Conservation (phyloP, 2,888 invertebrate species). For the Caenorhabditis sp. region DNA sequence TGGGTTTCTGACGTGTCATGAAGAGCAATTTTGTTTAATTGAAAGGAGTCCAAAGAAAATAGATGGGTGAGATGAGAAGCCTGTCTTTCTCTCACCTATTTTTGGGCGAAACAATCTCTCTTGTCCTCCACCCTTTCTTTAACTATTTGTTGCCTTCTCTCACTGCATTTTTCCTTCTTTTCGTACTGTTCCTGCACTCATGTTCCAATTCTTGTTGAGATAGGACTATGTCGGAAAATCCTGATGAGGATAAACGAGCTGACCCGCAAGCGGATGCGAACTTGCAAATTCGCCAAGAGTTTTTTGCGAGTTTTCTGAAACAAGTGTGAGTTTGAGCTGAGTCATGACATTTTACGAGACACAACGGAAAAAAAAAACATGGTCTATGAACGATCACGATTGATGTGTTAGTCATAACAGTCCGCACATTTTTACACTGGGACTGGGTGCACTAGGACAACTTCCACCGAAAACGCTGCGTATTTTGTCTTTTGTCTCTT, state of each 20-base stretch:
- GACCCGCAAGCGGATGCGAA: slow-evolving; percentile 15
- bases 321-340: slow-evolving; percentile 29
- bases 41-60: slow-evolving; percentile 22
- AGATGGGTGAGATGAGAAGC: slow-evolving; percentile 1
- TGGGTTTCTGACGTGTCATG: slow-evolving; percentile 18
- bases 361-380: too few relatives aligned
- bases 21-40: slow-evolving; percentile 18
- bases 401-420: too few relatives aligned
- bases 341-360: too few relatives aligned
- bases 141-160: not conserved
- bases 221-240: slow-evolving; percentile 7
- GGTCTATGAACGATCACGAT: too few relatives aligned
- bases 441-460: not conserved
- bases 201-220: slow-evolving; percentile 12
- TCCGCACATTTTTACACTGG: too few relatives aligned
- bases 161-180: not conserved
- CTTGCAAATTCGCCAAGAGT: slow-evolving; percentile 21
- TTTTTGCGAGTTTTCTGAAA: slow-evolving; percentile 27
- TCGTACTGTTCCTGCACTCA: not conserved
- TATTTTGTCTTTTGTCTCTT: not conserved
- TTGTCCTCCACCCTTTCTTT: not conserved
- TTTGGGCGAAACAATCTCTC: slow-evolving; percentile 8
- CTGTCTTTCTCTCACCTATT: not conserved
- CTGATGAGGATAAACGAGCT: not conserved
- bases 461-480: not conserved